Conservation (phyloP, 2,888 invertebrate species). For the Drosophila dives region DNA sequence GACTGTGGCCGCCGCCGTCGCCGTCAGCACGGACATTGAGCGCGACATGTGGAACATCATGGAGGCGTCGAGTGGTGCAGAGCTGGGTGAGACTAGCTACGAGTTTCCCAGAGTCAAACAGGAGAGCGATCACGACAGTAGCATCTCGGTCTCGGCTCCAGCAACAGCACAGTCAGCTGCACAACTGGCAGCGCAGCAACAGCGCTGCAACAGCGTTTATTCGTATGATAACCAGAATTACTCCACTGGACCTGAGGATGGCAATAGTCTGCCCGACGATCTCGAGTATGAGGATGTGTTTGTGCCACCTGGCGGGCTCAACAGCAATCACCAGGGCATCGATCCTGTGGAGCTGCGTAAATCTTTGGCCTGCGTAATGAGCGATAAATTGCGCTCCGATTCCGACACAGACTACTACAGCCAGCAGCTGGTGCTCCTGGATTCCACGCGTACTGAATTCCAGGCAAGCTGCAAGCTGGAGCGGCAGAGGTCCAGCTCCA, state of each 20-base stretch:
- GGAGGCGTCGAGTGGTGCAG: slow-evolving; percentile 85
- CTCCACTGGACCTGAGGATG: slow-evolving; percentile 77
- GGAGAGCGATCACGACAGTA: slow-evolving; percentile 57
- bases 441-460: slow-evolving; percentile 50
- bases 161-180: slow-evolving; percentile 36
- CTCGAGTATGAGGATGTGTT: slow-evolving; percentile 81
- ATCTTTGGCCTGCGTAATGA: slow-evolving; percentile 72
- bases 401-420: slow-evolving; percentile 70
- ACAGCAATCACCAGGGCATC: slow-evolving; percentile 46
- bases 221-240: slow-evolving; percentile 83
- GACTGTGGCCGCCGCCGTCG: slow-evolving; percentile 84
- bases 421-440: slow-evolving; percentile 35
- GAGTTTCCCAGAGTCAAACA: slow-evolving; percentile 63
- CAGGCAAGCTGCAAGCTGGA: slow-evolving; percentile 56
- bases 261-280: slow-evolving; percentile 54
- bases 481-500: slow-evolving; percentile 55
- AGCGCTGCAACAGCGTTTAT: slow-evolving; percentile 71
- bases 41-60: slow-evolving; percentile 86
- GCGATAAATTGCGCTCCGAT: slow-evolving; percentile 80
- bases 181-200: slow-evolving; percentile 21
- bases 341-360: slow-evolving; percentile 68
- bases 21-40: slow-evolving; percentile 83
- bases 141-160: slow-evolving; percentile 47
- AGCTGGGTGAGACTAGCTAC: slow-evolving; percentile 77
- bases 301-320: slow-evolving; percentile 53